A percentile compares a stretch with the other conserved stretches of the same genome.
Conservation (phyloP, 2,113 vertebrate species). For the Danio rerio region GRCz12tu NC_133182.1:36927001-36927500, state of each 20-base stretch:
- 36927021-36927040: too few relatives aligned
- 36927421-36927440: not conserved
- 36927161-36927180: conserved; percentile 71
- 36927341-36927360: not conserved
- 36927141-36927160: conserved; percentile 67
- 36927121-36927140: conserved; percentile 48
- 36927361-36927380: not conserved
- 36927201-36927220: conserved; percentile 49
- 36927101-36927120: not conserved
- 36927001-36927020: too few relatives aligned
- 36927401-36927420: not conserved
- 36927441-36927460: too few relatives aligned
- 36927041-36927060: too few relatives aligned
- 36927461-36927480: too few relatives aligned
- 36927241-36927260: conserved; percentile 13
- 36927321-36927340: not conserved
- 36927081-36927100: conserved; percentile 19
- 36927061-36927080: conserved; percentile 27
- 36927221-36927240: conserved; percentile 11
- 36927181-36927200: conserved; percentile 70
- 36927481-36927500: too few relatives aligned
- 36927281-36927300: conserved; percentile 13
- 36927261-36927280: not conserved
- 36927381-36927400: not conserved
- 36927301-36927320: conserved; percentile 6